Evolutionary conservation across 2,888 invertebrate genomes (phyloP), one percentile per base, ranked within the genome.

Genomic region (Acrocyrtus sp.): DNA sequence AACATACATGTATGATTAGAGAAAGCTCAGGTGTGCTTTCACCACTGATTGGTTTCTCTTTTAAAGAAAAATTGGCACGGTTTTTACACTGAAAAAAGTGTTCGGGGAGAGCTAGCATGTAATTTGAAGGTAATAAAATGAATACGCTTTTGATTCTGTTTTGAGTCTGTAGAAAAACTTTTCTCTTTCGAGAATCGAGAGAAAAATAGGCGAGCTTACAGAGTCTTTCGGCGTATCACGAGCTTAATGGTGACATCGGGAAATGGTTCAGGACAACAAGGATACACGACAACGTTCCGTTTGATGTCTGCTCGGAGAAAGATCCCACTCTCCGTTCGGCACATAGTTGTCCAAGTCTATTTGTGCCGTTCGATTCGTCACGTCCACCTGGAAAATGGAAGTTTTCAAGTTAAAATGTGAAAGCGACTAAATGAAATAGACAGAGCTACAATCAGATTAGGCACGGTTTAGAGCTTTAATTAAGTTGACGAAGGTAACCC

Each of bases 301-400:
- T 84, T 82, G 21, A 86, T 84, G 72, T 83, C 80, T 4, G 87
- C 86, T 63, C 84, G 83, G 39, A 88, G 81, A 19, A n/a, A 88
- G 82, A 68, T 87, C 86, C 88, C 88, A 88, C 81, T 88, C 88
- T 3, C 88, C 88, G 78, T 87, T 88, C 21, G 86, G 84, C 19
- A 87, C 86, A 81, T 88, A 88, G 62, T 87, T 87, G 19, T 84
- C 83, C 21, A 87, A 82, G 77, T 87, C 87, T 19, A 87, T 85
- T 3, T 84, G 82, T 0, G 83, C 81, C 65, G 86, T 85, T 41
- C 85, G 78, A 76, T 84, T 84, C 58, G 82, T 83, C 22, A 84
- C 83, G 76, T 84, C 83, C 19, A 84, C 84, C 83, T 83, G 74
- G 1, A 56, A 60, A 50, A 53, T n/a, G n/a, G n/a, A n/a, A n/a